These are phyloP conservation scores for Formica selysi DNA, from an alignment of 1,140 invertebrate genomes.

Conservation along the genomic window DNA sequence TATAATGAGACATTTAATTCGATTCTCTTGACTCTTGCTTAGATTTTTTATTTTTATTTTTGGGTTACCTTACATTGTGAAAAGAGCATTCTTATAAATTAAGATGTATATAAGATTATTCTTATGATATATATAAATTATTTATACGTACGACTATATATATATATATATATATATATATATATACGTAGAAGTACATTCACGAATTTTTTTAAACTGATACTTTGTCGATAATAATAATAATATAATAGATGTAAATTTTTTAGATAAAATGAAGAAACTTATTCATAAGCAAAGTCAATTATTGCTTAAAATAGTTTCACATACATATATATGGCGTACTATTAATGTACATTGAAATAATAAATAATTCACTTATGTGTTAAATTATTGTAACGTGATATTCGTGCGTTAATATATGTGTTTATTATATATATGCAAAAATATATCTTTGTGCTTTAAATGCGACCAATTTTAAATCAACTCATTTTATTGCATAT, in stretches of 20 bases:
- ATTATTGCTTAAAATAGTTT: too few species aligned
- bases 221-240: not conserved
- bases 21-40: not conserved
- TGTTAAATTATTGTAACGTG: not conserved
- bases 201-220: not conserved
- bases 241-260: not conserved
- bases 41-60: not conserved
- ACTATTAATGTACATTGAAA: not conserved
- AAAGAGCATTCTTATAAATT: not conserved
- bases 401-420: not conserved
- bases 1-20: slow-evolving; percentile 44
- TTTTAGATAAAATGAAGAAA: not conserved
- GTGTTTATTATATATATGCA: not conserved
- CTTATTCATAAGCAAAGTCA: not conserved
- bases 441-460: slow-evolving; percentile 1
- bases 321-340: not conserved
- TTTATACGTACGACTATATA: not conserved
- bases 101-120: not conserved
- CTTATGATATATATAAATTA: not conserved
- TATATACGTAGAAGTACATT: not conserved
- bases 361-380: not conserved
- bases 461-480: not conserved
- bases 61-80: not conserved
- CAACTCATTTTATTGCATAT: slow-evolving; percentile 1
- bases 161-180: not conserved